These are phyloP conservation scores for Cryptocephalus moraei DNA, from an alignment of 2,888 invertebrate genomes.

Conservation along the genomic window DNA sequence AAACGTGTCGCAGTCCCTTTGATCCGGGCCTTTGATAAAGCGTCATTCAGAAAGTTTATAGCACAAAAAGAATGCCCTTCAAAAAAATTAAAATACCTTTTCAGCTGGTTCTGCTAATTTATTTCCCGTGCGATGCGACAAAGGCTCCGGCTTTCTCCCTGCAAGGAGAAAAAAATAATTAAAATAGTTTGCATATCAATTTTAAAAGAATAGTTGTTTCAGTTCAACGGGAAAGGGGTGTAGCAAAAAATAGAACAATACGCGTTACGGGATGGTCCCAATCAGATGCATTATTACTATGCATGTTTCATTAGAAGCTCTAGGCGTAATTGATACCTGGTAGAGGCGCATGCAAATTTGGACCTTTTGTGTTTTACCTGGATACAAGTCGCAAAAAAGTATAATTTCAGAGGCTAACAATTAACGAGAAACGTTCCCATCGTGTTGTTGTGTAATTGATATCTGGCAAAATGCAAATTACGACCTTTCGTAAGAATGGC, in stretches of 20 bases:
- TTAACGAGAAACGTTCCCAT: too few species aligned
- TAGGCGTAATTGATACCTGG: conserved; percentile 18
- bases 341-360: conserved; percentile 8
- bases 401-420: too few species aligned
- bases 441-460: too few species aligned
- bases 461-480: too few species aligned
- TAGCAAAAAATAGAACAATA: conserved; percentile 14
- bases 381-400: too few species aligned
- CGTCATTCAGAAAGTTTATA: background rate
- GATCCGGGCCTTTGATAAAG: too few species aligned
- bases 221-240: conserved; percentile 15
- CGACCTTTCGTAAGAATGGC: too few species aligned
- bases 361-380: conserved; percentile 9
- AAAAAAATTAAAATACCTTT: conserved; percentile 3
- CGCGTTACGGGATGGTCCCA: background rate
- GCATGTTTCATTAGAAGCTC: conserved; percentile 17
- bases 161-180: conserved; percentile 9
- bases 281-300: conserved; percentile 5
- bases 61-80: conserved; percentile 7
- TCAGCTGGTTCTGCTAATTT: conserved; percentile 13
- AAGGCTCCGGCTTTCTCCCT: conserved; percentile 1
- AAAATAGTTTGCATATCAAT: conserved; percentile 13
- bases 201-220: conserved; percentile 15
- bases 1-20: too few species aligned
- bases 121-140: conserved; percentile 11